phyloP scores from a whole-genome alignment of 2,797 vertebrate genomes.

The Coendou prehensilis region DNA sequence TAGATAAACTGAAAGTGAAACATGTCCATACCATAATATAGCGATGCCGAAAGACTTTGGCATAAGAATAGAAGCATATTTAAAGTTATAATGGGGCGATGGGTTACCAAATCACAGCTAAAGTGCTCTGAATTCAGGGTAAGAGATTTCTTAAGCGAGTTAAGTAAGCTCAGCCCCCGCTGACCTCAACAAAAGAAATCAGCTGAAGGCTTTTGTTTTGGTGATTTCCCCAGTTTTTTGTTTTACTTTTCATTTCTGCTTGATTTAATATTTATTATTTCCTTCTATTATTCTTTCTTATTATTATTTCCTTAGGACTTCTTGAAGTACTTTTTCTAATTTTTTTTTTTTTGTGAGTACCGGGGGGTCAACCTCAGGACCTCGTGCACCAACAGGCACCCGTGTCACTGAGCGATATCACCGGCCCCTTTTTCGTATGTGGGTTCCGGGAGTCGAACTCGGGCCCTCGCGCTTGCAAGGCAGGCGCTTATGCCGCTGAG shows the following conservation, averaged over 20 bases:
- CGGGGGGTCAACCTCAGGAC: too few relatives aligned
- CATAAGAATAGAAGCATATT: background rate
- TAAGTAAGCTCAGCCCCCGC: background rate
- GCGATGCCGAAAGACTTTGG: slow-evolving; percentile 5
- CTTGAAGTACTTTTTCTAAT: background rate
- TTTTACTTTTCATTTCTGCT: slow-evolving; percentile 43
- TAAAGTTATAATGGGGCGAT: slow-evolving; percentile 16
- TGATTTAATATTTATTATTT: background rate
- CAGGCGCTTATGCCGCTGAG: too few relatives aligned
- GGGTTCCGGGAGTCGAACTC: too few relatives aligned
- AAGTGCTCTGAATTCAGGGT: background rate
- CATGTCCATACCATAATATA: background rate
- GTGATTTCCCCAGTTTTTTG: slow-evolving; percentile 33
- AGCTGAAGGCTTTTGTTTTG: background rate
- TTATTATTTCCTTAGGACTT: background rate
- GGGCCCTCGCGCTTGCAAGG: too few relatives aligned
- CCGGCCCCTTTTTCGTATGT: too few relatives aligned
- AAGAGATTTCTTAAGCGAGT: background rate
- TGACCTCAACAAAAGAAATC: slow-evolving; percentile 2
- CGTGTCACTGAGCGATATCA: too few relatives aligned
- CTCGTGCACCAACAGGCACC: too few relatives aligned
- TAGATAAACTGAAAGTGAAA: slow-evolving; percentile 7
- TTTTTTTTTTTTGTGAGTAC: background rate
- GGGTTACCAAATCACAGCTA: background rate
- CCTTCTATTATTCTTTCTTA: background rate